Percentiles rank a stretch among this genome's conserved stretches.
Evolutionary conservation across 2,113 vertebrate species (phyloP).

Genomic region (Notiomystis cincta): DNA sequence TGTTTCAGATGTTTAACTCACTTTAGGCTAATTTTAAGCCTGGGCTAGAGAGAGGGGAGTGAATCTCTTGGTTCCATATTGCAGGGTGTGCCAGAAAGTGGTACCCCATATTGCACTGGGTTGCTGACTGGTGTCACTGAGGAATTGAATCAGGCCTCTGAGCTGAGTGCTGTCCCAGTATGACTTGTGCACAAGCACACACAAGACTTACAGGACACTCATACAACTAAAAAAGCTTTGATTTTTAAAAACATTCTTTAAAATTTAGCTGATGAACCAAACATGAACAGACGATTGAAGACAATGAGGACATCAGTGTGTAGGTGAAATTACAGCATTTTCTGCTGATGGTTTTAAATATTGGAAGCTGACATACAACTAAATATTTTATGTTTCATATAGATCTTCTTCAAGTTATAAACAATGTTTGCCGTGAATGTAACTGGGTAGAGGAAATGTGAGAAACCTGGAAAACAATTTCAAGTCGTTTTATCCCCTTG

Average conservation of each 20-base stretch:
- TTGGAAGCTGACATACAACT: not conserved
- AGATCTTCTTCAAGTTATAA: not conserved
- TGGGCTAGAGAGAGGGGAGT: rapidly evolving
- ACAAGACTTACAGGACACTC: not conserved
- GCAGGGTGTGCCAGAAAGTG: not conserved
- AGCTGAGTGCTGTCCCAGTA: not conserved
- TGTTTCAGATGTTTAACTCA: not conserved
- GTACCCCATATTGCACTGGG: not conserved
- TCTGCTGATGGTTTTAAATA: not conserved
- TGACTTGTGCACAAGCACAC: not conserved
- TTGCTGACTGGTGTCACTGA: not conserved
- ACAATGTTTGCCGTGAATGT: not conserved
- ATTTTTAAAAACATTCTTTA: not conserved
- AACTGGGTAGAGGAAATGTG: not conserved
- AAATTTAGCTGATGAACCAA: not conserved
- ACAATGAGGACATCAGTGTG: not conserved
- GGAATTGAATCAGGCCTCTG: not conserved
- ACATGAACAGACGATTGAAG: not conserved
- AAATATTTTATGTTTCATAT: not conserved
- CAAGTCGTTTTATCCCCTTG: not conserved
- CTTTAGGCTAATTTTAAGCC: not conserved
- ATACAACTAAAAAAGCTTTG: not conserved
- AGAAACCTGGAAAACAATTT: not conserved
- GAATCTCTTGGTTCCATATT: not conserved
- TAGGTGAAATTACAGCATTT: not conserved